Conservation (phyloP, 23 tunicate genomes). For the Clavelina lepadiformis region DNA sequence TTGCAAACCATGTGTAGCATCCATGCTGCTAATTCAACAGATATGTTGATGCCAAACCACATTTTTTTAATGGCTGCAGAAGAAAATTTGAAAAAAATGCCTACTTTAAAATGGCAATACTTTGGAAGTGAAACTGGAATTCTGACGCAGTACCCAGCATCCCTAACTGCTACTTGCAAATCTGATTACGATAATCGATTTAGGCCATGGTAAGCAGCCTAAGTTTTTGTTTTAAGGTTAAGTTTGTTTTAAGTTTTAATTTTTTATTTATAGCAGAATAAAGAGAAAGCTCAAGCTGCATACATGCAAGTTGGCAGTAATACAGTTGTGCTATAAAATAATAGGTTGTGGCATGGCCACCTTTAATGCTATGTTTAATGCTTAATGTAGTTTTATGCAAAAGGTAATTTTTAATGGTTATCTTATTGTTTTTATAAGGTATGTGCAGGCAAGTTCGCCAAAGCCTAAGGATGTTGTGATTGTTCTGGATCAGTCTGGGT, state of each 20-base stretch:
- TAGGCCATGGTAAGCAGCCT: slow-evolving; percentile 81
- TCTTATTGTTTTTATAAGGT: no score
- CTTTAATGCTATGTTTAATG: no score
- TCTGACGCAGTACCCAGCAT: slow-evolving; percentile 54
- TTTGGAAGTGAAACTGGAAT: slow-evolving; percentile 82
- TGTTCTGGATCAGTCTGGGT: slow-evolving; percentile 68
- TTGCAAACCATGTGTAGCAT: slow-evolving; percentile 17
- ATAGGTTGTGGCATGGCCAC: no score
- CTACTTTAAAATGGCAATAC: slow-evolving; percentile 89
- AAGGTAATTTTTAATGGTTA: no score
- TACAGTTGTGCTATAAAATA: no score
- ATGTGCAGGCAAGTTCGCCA: slow-evolving; percentile 90
- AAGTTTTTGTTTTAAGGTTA: neutral
- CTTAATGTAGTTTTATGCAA: no score
- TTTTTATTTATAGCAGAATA: neutral
- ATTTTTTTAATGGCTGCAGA: slow-evolving; percentile 44
- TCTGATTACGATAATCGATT: slow-evolving; percentile 66
- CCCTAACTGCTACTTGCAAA: slow-evolving; percentile 4
- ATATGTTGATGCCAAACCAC: slow-evolving; percentile 25
- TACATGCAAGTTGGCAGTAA: no score
- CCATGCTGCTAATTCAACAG: slow-evolving; percentile 21
- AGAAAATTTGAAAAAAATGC: slow-evolving; percentile 28
- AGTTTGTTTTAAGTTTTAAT: neutral
- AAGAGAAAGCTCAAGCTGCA: no score
- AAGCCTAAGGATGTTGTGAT: slow-evolving; percentile 75